Evolutionary conservation across 23 tunicate species (phyloP).

Genomic region (Trididemnum nubilum): DNA sequence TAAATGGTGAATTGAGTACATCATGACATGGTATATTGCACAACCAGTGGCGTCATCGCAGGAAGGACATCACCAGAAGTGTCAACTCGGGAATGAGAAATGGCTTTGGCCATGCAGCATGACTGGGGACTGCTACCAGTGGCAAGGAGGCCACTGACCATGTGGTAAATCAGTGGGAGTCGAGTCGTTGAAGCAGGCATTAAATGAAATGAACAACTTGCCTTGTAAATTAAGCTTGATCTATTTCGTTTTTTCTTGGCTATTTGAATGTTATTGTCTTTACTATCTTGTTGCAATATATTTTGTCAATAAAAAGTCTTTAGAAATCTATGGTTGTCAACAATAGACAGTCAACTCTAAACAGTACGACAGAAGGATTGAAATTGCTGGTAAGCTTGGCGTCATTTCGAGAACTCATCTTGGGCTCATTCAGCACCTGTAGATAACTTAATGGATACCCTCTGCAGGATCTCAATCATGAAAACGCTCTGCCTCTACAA

Average conservation of each 20-base stretch:
- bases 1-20: constrained; percentile 19
- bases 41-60: constrained; percentile 5
- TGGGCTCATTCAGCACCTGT: too few species aligned
- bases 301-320: constrained; percentile 34
- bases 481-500: too few species aligned
- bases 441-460: too few species aligned
- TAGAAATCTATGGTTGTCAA: too few species aligned
- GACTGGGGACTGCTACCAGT: background rate
- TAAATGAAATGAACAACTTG: too few species aligned
- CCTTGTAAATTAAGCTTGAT: background rate
- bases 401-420: too few species aligned
- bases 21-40: constrained; percentile 39
- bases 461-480: too few species aligned
- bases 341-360: too few species aligned
- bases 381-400: too few species aligned
- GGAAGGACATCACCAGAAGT: background rate
- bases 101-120: background rate
- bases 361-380: too few species aligned
- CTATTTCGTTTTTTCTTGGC: background rate
- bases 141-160: background rate
- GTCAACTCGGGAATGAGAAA: background rate
- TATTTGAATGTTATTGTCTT: constrained; percentile 4
- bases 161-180: background rate
- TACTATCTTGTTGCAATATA: constrained; percentile 12
- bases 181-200: background rate